Evolutionary conservation across 2,797 vertebrate genomes (phyloP), one percentile per base, ranked within the genome.

Genomic region (Botia almorhae): DNA sequence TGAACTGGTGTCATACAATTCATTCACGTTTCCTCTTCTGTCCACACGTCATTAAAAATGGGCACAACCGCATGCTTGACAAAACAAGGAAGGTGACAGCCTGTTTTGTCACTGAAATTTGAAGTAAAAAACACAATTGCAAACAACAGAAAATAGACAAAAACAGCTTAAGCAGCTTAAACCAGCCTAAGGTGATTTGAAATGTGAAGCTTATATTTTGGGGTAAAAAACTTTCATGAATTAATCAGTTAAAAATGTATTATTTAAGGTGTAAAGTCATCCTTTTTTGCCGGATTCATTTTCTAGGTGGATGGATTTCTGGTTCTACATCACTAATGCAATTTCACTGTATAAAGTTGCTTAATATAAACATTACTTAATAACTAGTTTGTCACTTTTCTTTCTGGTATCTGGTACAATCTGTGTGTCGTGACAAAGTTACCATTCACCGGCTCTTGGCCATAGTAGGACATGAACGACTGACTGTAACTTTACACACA

Each of bases 1-100:
- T 67, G 74, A 56, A 56, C 12, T 13, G 7, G 60, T 36, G 60
- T 76, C 74, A 7, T 23, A 55, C 61, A 36, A 72, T 71, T 72
- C 26, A 51, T 78, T 36, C 43, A 63, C 68, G 43, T 79, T 79
- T 79, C 77, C 77, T 71, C 26, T 55, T 79, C 77, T 79, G 48
- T 79, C 58, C 46, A 43, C 77, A 79, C 46, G 16, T 70, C 26
- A 48, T 33, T 58, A 26, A 61, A 36, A 51, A 70, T 0, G 2
- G 2, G 10, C 23, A 23, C 23, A n/a, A 58, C 16, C 36, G 7
- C 19, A 56, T 19, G 36, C 10, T 2, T 0, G 36, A 48, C 23
- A 48, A 71, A 39, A 71, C 43, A 71, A 63, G n/a, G 13, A n/a
- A 51, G 46, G 2, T 17, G 19, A 63, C 46, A 17, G 74, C 19